phyloP scores from a whole-genome alignment of 23 tunicate species.

The Aplidium turbinatum region DNA sequence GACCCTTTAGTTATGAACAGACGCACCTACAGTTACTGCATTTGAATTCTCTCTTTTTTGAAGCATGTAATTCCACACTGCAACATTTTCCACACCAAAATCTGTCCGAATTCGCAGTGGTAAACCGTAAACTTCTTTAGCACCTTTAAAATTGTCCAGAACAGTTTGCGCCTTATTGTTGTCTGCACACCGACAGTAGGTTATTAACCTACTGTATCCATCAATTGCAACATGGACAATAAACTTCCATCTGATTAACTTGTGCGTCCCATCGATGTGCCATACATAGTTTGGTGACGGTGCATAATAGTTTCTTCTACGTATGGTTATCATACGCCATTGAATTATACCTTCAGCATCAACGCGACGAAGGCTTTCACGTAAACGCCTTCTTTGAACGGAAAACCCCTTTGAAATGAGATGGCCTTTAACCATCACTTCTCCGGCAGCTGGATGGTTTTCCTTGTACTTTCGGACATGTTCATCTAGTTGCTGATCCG shows the following conservation, averaged over 20 bases:
- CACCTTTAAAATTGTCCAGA: not conserved
- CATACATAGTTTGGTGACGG: conserved; percentile 10
- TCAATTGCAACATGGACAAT: conserved; percentile 12
- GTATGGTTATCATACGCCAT: not conserved
- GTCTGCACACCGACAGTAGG: not conserved
- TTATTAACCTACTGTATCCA: conserved; percentile 1
- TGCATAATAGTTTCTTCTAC: not conserved
- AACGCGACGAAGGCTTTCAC: conserved; percentile 16
- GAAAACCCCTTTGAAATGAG: not conserved
- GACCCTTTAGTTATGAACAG: conserved; percentile 3
- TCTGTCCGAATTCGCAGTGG: conserved; percentile 10
- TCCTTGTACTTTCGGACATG: not conserved
- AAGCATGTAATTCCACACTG: not conserved
- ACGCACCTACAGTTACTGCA: not conserved
- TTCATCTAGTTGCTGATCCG: conserved; percentile 7
- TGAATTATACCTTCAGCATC: not conserved
- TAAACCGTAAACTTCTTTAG: not conserved
- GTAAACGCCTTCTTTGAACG: not conserved
- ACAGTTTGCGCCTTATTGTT: conserved; percentile 10
- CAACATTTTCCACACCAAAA: not conserved
- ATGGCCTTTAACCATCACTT: conserved; percentile 10
- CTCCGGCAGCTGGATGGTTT: not conserved
- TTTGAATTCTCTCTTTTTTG: not conserved
- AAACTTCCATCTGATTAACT: conserved; percentile 22
- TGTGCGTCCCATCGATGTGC: conserved; percentile 28